Conservation (phyloP, 1,140 invertebrate species). For the Hylaeus volcanicus region DNA sequence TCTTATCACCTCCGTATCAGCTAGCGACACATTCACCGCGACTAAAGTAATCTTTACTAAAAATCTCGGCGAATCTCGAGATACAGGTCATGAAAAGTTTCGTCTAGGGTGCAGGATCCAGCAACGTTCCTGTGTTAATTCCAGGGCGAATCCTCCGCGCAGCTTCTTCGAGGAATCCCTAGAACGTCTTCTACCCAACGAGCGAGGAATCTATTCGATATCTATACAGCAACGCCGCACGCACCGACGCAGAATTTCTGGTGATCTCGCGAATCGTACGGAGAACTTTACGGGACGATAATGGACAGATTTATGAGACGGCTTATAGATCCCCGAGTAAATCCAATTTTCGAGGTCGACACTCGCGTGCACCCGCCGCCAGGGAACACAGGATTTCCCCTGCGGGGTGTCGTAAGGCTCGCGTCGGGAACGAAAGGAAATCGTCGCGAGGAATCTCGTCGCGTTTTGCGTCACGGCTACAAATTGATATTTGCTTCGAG, state of each 20-base stretch:
- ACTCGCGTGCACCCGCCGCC: slow-evolving; percentile 49
- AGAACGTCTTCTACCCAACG: slow-evolving; percentile 12
- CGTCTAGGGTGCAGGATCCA: no score
- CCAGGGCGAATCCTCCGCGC: not conserved
- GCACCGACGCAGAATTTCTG: slow-evolving; percentile 24
- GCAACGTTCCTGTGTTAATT: slow-evolving; percentile 34
- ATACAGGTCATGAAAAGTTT: no score
- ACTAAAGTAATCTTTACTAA: no score
- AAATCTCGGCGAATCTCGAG: no score
- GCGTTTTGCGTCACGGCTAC: slow-evolving; percentile 1
- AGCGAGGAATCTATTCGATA: slow-evolving; percentile 23
- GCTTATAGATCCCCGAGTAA: slow-evolving; percentile 74
- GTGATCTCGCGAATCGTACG: slow-evolving; percentile 68
- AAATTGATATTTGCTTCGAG: slow-evolving; percentile 27
- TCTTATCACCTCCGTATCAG: no score
- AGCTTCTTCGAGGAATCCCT: slow-evolving; percentile 27
- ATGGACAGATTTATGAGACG: slow-evolving; percentile 75
- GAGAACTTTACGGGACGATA: slow-evolving; percentile 74
- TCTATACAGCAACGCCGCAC: slow-evolving; percentile 6
- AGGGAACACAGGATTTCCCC: slow-evolving; percentile 48
- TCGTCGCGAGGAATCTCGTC: slow-evolving; percentile 2
- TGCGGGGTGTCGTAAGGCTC: slow-evolving; percentile 30
- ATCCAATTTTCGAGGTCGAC: slow-evolving; percentile 76
- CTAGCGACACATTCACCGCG: no score
- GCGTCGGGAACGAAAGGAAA: slow-evolving; percentile 33